Evolutionary conservation across 1,140 invertebrate species (phyloP).

Genomic region (Atta texana): DNA sequence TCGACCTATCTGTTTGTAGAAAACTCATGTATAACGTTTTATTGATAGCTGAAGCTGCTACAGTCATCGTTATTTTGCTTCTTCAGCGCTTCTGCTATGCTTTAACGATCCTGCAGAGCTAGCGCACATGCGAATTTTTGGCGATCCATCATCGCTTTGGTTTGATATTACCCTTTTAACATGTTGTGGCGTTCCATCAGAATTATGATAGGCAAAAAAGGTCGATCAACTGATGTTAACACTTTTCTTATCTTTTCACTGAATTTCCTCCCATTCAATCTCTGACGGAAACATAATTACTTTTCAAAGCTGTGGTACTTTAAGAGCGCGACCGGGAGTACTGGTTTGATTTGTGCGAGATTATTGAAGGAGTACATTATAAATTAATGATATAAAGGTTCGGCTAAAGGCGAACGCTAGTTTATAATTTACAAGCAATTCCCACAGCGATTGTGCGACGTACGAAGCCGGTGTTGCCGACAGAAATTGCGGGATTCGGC

Average conservation of each 20-base stretch:
- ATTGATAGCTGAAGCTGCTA: conserved; percentile 59
- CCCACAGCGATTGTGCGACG: conserved; percentile 14
- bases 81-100: conserved; percentile 33
- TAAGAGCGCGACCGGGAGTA: neutral
- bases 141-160: conserved; percentile 70
- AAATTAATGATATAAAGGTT: conserved; percentile 21
- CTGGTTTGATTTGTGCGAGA: neutral
- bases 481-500: conserved; percentile 30
- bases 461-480: neutral
- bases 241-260: neutral
- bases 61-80: conserved; percentile 58
- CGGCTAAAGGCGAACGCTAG: conserved; percentile 5
- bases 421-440: conserved; percentile 57
- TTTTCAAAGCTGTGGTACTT: neutral
- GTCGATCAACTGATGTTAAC: conserved; percentile 17
- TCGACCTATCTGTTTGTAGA: conserved; percentile 26
- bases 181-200: neutral
- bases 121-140: conserved; percentile 65
- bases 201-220: conserved; percentile 46
- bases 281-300: neutral
- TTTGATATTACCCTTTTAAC: conserved; percentile 48
- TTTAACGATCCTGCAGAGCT: conserved; percentile 56
- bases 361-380: conserved; percentile 10
- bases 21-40: conserved; percentile 69
- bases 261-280: neutral